phyloP scores from a whole-genome alignment of 2,113 vertebrate species.

The Fulmarus glacialis region DNA sequence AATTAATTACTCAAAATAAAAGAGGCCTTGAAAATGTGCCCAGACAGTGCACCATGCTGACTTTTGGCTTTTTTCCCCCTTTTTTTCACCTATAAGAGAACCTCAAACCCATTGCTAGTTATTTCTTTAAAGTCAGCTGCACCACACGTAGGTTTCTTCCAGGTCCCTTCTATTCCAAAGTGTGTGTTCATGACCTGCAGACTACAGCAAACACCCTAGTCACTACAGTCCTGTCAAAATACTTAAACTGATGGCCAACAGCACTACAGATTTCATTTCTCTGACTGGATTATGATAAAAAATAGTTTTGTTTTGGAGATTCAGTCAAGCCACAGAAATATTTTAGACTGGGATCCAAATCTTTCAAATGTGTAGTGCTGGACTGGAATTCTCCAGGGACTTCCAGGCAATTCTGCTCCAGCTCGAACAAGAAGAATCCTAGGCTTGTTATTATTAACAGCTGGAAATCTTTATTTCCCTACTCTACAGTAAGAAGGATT shows the following conservation, averaged over 20 bases:
- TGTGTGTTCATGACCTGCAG: neutral
- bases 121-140: neutral
- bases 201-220: neutral
- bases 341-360: neutral
- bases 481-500: neutral
- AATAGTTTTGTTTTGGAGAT: neutral
- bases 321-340: neutral
- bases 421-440: neutral
- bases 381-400: neutral
- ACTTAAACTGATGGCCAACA: neutral
- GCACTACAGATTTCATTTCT: neutral
- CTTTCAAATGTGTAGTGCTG: neutral
- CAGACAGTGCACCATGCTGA: neutral
- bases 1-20: constrained; percentile 71
- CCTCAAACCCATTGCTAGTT: neutral
- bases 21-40: constrained; percentile 48
- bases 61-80: neutral
- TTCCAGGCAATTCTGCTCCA: neutral
- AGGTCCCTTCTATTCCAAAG: neutral
- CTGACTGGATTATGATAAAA: neutral
- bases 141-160: neutral
- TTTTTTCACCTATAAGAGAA: neutral
- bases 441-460: neutral
- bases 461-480: constrained; percentile 15
- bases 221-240: neutral